These are phyloP conservation scores for Trachelus troglodyta DNA, from an alignment of 2,888 invertebrate genomes.

Conservation along the genomic window DNA sequence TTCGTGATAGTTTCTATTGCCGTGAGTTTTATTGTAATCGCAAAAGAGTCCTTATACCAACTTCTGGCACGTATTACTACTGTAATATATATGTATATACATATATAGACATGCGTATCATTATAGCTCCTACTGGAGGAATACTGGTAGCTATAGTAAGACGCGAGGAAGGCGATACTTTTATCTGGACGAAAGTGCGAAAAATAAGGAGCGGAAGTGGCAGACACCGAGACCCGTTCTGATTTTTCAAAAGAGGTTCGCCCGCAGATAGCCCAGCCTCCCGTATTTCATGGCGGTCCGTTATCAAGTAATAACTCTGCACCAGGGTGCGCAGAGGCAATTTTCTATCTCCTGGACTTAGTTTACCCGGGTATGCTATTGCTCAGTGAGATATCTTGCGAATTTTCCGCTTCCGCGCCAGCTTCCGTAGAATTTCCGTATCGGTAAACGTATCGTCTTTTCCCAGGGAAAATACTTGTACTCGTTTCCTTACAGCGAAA, in stretches of 20 bases:
- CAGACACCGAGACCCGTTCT: constrained; percentile 3
- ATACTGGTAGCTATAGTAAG: background rate
- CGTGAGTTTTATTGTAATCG: background rate
- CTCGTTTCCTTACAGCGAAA: background rate
- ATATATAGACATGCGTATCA: background rate
- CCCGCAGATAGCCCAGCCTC: constrained; percentile 14
- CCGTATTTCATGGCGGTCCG: constrained; percentile 21
- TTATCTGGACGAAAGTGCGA: background rate
- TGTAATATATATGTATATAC: background rate
- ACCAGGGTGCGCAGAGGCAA: background rate
- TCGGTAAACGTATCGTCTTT: background rate
- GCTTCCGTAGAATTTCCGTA: background rate
- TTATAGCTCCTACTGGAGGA: background rate
- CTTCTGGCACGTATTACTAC: background rate
- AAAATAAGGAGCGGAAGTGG: background rate
- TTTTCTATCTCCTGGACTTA: constrained; percentile 3
- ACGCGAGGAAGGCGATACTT: background rate
- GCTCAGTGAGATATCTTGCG: background rate
- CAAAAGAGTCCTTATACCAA: background rate
- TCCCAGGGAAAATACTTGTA: background rate
- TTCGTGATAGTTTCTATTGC: background rate
- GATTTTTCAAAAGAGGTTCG: constrained; percentile 17
- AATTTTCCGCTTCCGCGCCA: background rate
- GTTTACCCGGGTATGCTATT: constrained; percentile 2
- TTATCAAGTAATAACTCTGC: constrained; percentile 26